Evolutionary conservation across 2,888 invertebrate genomes (phyloP), one percentile per base, ranked within the genome.

Genomic region (Drosophila greeni): DNA sequence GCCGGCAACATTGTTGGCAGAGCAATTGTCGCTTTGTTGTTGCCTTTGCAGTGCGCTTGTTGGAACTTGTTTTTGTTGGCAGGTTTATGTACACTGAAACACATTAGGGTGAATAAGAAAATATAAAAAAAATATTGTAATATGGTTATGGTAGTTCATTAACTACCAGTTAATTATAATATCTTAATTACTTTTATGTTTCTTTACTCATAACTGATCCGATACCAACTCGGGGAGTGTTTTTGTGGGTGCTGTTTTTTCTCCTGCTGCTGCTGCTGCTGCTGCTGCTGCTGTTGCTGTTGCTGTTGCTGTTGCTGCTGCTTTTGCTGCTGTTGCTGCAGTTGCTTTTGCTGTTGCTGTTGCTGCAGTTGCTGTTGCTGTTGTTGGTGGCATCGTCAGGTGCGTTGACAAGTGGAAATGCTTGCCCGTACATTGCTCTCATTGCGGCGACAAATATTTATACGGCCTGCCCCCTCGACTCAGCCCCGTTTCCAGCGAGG

Each of bases 371-470:
- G 11, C 34, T 34, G 49, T 8, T 53, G 58, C 36, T 47, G 36
- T 23, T 70, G 49, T 42, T 67, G 52, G 39, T 51, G 74, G 40
- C 70, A 64, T 64, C 56, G 67, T 74, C 82, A 82, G 79, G 82
- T 82, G 74, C 82, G 77, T 67, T 43, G 85, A 70, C 85, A 73
- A 81, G 85, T 83, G 70, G 66, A 72, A 82, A 82, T 85, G 71
- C 81, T 74, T 72, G 67, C 67, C 80, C 74, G 85, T 82, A 69
- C 80, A 72, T 85, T 81, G 80, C 80, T 81, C 84, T 79, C 84
- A 84, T 84, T 85, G 66, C 68, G 62, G 68, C 72, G 71, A 74
- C 77, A 80, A 82, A 83, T 80, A 80, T 85, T 78, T 78, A 72
- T 77, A 59, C 78, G 77, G 61, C 72, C 55, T 45, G 59, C 62